Percentiles rank a stretch among this genome's conserved stretches.
phyloP scores from a whole-genome alignment of 1,140 invertebrate genomes.

The Metaphire vulgaris region DNA sequence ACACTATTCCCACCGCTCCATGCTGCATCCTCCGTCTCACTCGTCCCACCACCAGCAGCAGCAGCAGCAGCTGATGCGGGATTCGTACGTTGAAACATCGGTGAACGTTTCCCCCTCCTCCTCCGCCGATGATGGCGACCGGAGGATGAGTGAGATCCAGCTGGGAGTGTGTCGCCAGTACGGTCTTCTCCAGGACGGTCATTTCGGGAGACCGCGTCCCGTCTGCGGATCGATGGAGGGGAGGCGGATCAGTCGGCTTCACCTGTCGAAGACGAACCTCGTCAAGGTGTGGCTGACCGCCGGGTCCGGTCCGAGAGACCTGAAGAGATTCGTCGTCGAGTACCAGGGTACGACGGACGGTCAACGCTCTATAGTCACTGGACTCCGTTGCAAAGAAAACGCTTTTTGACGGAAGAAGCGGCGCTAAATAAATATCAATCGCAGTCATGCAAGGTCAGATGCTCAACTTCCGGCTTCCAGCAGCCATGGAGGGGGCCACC shows the following conservation, averaged over 20 bases:
- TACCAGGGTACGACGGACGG: slow-evolving; percentile 10
- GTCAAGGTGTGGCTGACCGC: slow-evolving; percentile 20
- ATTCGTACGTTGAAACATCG: no score
- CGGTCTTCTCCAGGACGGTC: slow-evolving; percentile 10
- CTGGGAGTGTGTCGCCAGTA: background rate
- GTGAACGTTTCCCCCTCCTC: background rate
- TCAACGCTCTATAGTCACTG: no score
- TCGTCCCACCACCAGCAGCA: background rate
- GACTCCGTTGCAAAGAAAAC: no score
- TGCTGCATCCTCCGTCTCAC: background rate
- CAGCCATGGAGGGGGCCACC: no score
- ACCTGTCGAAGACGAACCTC: background rate
- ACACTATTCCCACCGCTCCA: background rate
- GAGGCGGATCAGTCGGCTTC: slow-evolving; percentile 3
- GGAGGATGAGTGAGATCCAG: no score
- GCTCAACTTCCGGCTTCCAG: no score
- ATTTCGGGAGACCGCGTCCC: background rate
- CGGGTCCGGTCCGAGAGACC: slow-evolving; percentile 12
- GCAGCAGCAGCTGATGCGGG: background rate
- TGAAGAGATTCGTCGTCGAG: slow-evolving; percentile 17
- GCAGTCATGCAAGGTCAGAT: no score
- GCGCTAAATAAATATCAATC: no score
- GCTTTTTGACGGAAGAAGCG: no score
- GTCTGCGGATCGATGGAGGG: background rate
- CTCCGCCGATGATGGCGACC: background rate